Percentiles rank a stretch among this genome's conserved stretches.
These are phyloP conservation scores for Agrochola macilenta DNA, from an alignment of 2,888 invertebrate species.

Conservation along the genomic window DNA sequence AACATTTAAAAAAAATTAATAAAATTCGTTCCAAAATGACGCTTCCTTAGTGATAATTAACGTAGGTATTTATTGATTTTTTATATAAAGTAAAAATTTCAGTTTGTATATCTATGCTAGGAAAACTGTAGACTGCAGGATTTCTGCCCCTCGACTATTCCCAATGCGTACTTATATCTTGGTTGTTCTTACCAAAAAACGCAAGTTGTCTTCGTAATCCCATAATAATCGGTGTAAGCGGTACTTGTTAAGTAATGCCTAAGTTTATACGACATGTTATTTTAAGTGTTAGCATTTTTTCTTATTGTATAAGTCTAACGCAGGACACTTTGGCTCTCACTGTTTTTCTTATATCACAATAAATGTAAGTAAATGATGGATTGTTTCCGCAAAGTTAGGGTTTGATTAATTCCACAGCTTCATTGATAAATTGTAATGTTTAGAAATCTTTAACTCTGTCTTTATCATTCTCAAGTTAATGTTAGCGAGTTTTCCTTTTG, in stretches of 20 bases:
- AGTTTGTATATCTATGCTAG: slow-evolving; percentile 70
- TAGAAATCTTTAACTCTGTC: not conserved
- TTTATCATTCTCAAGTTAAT: not conserved
- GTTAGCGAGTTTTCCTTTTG: not conserved
- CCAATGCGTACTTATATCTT: slow-evolving; percentile 66
- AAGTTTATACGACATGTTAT: slow-evolving; percentile 87
- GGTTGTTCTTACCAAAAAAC: slow-evolving; percentile 60
- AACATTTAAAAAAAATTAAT: slow-evolving; percentile 55
- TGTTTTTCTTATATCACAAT: slow-evolving; percentile 64
- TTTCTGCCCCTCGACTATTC: slow-evolving; percentile 51
- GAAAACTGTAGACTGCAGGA: slow-evolving; percentile 61
- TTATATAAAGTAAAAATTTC: slow-evolving; percentile 70
- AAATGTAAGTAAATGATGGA: slow-evolving; percentile 57
- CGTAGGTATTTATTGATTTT: slow-evolving; percentile 77
- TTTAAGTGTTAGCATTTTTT: slow-evolving; percentile 87
- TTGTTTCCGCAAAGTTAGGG: slow-evolving; percentile 67
- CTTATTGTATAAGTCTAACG: slow-evolving; percentile 86
- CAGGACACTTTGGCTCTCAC: slow-evolving; percentile 80
- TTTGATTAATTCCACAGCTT: slow-evolving; percentile 17
- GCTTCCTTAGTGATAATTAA: slow-evolving; percentile 81
- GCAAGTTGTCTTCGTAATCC: slow-evolving; percentile 64
- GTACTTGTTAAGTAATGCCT: slow-evolving; percentile 88
- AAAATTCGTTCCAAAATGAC: slow-evolving; percentile 76
- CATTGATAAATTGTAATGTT: not conserved
- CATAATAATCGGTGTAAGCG: slow-evolving; percentile 82